A percentile compares a stretch with the other conserved stretches of the same genome.
Conservation (phyloP, 2,113 vertebrate species). For the Aspiorhynchus laticeps region DNA sequence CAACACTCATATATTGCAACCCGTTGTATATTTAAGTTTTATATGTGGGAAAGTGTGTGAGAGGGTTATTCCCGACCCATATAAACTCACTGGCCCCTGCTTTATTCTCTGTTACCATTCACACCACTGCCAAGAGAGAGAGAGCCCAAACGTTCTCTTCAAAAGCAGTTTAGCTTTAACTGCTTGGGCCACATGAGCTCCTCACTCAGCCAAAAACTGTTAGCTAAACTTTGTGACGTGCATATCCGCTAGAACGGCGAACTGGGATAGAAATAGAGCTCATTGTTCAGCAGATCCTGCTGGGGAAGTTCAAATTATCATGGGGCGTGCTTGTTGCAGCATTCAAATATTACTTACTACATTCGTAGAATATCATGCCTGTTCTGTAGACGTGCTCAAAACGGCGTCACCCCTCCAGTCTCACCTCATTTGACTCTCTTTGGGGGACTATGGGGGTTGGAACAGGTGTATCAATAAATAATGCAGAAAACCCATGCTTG, state of each 20-base stretch:
- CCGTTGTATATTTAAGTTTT: neutral
- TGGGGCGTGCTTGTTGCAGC: slow-evolving; percentile 23
- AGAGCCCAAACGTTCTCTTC: slow-evolving; percentile 14
- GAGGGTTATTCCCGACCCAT: neutral
- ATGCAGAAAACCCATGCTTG: slow-evolving; percentile 6
- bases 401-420: neutral
- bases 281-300: slow-evolving; percentile 52
- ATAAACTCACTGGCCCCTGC: slow-evolving; percentile 2
- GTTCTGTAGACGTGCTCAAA: slow-evolving; percentile 2
- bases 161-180: neutral
- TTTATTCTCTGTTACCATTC: neutral
- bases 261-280: slow-evolving; percentile 51
- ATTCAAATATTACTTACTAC: slow-evolving; percentile 42
- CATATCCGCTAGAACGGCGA: neutral
- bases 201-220: slow-evolving; percentile 16
- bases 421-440: slow-evolving; percentile 19
- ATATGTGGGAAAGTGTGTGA: neutral
- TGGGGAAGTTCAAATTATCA: slow-evolving; percentile 42
- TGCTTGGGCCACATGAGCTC: neutral
- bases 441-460: neutral
- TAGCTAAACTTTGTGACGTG: slow-evolving; percentile 44
- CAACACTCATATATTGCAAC: neutral
- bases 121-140: slow-evolving; percentile 28
- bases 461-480: slow-evolving; percentile 46
- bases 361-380: slow-evolving; percentile 18